Evolutionary conservation across 2,113 vertebrate species (phyloP), one percentile per base, ranked within the genome.

Genomic region (Herpetotheres cachinnans): DNA sequence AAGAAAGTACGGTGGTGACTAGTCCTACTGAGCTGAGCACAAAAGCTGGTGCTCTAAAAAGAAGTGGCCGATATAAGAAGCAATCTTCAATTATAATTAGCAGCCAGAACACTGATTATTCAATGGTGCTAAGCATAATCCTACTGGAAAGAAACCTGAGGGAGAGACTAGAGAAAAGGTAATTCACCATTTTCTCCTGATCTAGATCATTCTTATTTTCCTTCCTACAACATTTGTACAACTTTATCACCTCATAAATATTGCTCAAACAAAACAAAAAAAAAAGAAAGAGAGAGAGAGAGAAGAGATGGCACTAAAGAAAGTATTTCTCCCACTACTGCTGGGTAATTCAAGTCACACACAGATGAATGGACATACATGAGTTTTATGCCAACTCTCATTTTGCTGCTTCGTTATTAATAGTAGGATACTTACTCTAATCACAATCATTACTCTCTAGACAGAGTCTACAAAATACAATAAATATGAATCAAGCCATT

Each of bases 401-500:
- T 86, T 93, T 95, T 87, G 19, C 46, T 47, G 7, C 36, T 85
- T 91, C 58, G 36, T 91, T 87, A 91, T 86, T 92, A 92, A 84
- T 36, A 79, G 55, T 21, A 72, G 21, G 54, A 58, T 66, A 58
- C 62, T 94, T 93, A 54, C 47, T 95, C 66, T 85, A 80, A 95
- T 91, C 71, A 70, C 86, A 82, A 34, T 80, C 52, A 14, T 72
- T 72, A 66, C 46, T 89, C 72, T 91, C 67, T 61, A 69, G 69
- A 67, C 29, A 77, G 66, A 62, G 24, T 67, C 56, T 65, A 50
- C 22, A 91, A 76, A 95, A 88, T 66, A 86, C 61, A 94, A 91
- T 69, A 95, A 88, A 87, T 95, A 95, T 88, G 55, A 96, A 93
- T 73, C 74, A 82, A 91, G 13, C 18, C 29, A 77, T 86, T 91